Conservation (phyloP, 2,888 invertebrate genomes). For the Spialia ferax region DNA sequence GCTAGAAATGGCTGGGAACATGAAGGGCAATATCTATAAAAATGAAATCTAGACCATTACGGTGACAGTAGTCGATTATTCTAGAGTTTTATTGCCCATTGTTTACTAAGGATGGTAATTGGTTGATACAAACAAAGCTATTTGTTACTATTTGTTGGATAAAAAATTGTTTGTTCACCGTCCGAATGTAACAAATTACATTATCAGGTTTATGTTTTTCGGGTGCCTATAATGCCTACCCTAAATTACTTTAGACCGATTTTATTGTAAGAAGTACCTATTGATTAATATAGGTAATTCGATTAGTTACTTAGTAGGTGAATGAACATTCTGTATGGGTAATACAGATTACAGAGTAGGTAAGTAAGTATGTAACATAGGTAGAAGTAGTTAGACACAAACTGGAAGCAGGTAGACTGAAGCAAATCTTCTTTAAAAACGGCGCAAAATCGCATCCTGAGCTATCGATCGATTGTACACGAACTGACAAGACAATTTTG, state of each 20-base stretch:
- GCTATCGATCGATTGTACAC: slow-evolving; percentile 2
- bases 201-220: background rate
- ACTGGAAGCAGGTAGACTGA: too few species aligned
- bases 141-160: slow-evolving; percentile 9
- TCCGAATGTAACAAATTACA: background rate
- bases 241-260: too few species aligned
- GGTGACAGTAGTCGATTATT: slow-evolving; percentile 10
- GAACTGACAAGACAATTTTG: background rate
- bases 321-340: too few species aligned
- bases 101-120: slow-evolving; percentile 4
- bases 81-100: slow-evolving; percentile 19
- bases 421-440: background rate
- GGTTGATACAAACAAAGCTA: background rate
- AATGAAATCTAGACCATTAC: background rate
- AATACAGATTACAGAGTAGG: too few species aligned
- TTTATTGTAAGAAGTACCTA: too few species aligned
- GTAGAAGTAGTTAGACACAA: background rate
- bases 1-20: too few species aligned
- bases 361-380: too few species aligned
- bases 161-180: slow-evolving; percentile 16
- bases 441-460: background rate
- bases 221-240: background rate
- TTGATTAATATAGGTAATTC: too few species aligned
- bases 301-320: too few species aligned
- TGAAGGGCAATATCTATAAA: background rate